A percentile compares a stretch with the other conserved stretches of the same genome.
Conservation (phyloP, 2,888 invertebrate species). For the Glyphotaelius pellucidus region DNA sequence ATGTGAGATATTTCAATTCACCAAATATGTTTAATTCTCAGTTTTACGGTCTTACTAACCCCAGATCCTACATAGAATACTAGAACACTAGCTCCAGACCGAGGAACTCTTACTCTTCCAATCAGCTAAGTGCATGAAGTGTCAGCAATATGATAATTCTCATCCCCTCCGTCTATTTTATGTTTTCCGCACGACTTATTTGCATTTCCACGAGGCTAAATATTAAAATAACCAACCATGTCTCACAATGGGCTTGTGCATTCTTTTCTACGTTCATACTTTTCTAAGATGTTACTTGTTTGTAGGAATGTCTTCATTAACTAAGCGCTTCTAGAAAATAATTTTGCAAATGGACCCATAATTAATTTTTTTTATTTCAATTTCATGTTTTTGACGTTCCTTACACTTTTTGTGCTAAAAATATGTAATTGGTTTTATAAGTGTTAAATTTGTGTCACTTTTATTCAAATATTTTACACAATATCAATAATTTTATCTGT, state of each 20-base stretch:
- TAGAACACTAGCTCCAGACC: neutral
- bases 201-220: neutral
- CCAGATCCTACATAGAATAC: too few relatives aligned
- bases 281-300: neutral
- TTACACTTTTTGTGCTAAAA: neutral
- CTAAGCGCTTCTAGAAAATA: neutral
- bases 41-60: neutral
- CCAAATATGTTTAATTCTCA: neutral
- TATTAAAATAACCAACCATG: neutral
- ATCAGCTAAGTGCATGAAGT: constrained; percentile 43
- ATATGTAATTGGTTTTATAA: neutral
- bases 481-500: too few relatives aligned
- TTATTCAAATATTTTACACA: neutral
- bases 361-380: neutral
- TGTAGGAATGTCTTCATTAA: neutral
- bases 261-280: neutral
- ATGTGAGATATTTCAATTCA: too few relatives aligned
- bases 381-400: neutral
- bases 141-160: constrained; percentile 47
- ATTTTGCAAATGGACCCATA: neutral
- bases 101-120: neutral
- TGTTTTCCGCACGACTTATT: constrained; percentile 8
- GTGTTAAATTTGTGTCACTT: neutral
- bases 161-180: constrained; percentile 4
- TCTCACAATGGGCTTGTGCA: neutral